A percentile compares a stretch with the other conserved stretches of the same genome.
Evolutionary conservation across 2,888 invertebrate species (phyloP).

Genomic region (Pandemis corylana): DNA sequence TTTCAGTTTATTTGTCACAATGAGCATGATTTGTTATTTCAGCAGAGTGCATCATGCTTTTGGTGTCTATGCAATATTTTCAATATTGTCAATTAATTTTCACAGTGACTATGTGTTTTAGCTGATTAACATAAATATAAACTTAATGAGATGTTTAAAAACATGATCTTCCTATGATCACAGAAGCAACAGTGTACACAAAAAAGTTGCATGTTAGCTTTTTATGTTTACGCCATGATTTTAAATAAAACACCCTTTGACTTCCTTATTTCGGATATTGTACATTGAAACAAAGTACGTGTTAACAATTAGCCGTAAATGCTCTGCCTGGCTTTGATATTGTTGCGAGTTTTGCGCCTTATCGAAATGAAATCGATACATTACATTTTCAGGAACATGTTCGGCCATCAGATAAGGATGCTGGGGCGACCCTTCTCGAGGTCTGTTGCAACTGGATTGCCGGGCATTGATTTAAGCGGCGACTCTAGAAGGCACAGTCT

Average conservation of each 20-base stretch:
- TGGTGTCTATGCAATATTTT: constrained; percentile 77
- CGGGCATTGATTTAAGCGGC: constrained; percentile 78
- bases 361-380: constrained; percentile 54
- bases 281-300: constrained; percentile 29
- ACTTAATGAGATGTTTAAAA: neutral
- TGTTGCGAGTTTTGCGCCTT: constrained; percentile 60
- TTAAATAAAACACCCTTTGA: constrained; percentile 21
- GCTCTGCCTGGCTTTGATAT: constrained; percentile 71
- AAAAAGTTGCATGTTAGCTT: constrained; percentile 80
- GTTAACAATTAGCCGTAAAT: constrained; percentile 44
- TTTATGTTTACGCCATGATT: constrained; percentile 73
- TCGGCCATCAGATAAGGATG: constrained; percentile 87
- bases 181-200: constrained; percentile 40
- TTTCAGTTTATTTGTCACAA: constrained; percentile 63
- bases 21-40: constrained; percentile 76
- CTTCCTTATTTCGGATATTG: constrained; percentile 5
- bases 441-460: constrained; percentile 86
- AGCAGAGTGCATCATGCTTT: constrained; percentile 83
- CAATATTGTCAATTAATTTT: constrained; percentile 55
- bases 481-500: constrained; percentile 85
- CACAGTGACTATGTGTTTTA: constrained; percentile 32
- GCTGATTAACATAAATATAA: constrained; percentile 21
- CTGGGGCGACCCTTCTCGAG: constrained; percentile 87
- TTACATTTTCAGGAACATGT: constrained; percentile 85
- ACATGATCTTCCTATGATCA: constrained; percentile 7